Conservation (phyloP, 2,113 vertebrate genomes). For the Isurus oxyrinchus region DNA sequence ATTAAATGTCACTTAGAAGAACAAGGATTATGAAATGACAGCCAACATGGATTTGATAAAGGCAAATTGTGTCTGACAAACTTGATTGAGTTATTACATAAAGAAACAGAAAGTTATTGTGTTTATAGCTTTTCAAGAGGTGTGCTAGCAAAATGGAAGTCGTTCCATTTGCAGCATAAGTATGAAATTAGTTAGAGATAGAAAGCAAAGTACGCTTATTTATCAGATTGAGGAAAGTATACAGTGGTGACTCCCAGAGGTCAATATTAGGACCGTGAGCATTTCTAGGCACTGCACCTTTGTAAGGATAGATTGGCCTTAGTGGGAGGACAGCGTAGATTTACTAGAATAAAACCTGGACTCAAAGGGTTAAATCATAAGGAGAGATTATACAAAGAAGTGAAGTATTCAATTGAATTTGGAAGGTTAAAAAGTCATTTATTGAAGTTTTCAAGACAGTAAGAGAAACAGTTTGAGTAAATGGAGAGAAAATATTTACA, state of each 20-base stretch:
- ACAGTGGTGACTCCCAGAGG: too few relatives aligned
- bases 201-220: background rate
- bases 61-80: background rate
- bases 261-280: background rate
- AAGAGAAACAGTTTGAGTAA: too few relatives aligned
- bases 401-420: too few relatives aligned
- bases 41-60: background rate
- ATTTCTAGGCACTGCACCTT: too few relatives aligned
- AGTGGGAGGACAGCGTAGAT: too few relatives aligned
- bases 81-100: background rate
- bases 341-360: too few relatives aligned
- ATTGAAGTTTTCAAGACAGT: too few relatives aligned
- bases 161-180: background rate
- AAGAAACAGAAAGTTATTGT: background rate
- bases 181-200: background rate
- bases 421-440: too few relatives aligned
- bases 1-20: background rate
- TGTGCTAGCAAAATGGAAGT: background rate
- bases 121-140: background rate
- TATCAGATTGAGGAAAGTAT: background rate
- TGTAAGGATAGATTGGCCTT: too few relatives aligned
- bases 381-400: background rate
- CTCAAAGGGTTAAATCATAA: too few relatives aligned
- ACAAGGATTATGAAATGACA: background rate
- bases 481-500: too few relatives aligned